These are phyloP conservation scores for Coelogynopora nodosa DNA, from an alignment of 2,888 invertebrate genomes.

Conservation along the genomic window DNA sequence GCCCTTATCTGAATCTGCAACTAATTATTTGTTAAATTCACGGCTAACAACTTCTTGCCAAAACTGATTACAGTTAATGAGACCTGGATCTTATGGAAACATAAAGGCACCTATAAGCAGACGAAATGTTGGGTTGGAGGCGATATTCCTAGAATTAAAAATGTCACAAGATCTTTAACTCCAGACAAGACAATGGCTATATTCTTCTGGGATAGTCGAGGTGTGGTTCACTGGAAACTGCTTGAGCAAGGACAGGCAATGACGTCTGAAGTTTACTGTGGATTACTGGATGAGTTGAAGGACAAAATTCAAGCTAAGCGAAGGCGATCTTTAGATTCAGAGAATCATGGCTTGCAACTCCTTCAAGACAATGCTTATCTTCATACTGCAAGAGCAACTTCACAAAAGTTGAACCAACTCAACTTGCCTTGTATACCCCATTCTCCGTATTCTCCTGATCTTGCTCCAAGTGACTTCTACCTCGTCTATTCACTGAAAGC, in stretches of 20 bases:
- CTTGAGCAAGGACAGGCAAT: constrained; percentile 6
- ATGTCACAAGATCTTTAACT: constrained; percentile 13
- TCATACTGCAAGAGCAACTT: constrained; percentile 5
- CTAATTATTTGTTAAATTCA: background rate
- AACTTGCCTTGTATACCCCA: constrained; percentile 15
- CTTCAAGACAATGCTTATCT: constrained; percentile 32
- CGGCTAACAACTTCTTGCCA: background rate
- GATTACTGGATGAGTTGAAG: constrained; percentile 7
- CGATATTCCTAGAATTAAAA: background rate
- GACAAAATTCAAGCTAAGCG: background rate
- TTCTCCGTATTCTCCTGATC: background rate
- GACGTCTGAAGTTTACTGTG: constrained; percentile 20
- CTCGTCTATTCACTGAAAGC: background rate
- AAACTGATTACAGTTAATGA: background rate
- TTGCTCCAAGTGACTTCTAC: background rate
- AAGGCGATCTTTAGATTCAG: constrained; percentile 29
- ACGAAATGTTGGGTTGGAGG: constrained; percentile 26
- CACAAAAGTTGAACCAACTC: background rate
- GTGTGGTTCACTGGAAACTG: constrained; percentile 4
- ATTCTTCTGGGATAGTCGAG: background rate
- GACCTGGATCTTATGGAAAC: background rate
- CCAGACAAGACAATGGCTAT: constrained; percentile 27
- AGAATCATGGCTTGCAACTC: constrained; percentile 16
- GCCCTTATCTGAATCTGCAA: background rate
- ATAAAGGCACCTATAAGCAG: constrained; percentile 13